Evolutionary conservation across 2,797 vertebrate genomes (phyloP).

Genomic region (Psittacula derbiana): DNA sequence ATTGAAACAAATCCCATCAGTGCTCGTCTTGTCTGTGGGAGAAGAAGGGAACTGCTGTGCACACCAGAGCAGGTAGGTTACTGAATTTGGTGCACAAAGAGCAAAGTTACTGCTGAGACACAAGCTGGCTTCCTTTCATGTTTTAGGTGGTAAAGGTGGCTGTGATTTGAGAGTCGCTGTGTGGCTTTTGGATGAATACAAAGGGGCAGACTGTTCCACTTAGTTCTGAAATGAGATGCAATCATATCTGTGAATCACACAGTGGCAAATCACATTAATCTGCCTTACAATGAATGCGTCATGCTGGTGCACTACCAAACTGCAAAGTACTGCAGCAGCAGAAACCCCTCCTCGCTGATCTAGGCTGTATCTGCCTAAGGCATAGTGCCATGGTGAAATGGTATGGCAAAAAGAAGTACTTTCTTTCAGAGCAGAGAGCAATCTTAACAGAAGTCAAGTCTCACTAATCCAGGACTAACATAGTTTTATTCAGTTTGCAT

Average conservation of each 20-base stretch:
- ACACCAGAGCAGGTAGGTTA: not conserved
- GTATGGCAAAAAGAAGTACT: constrained; percentile 27
- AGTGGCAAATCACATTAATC: constrained; percentile 68
- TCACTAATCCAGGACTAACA: constrained; percentile 52
- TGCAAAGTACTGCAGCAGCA: constrained; percentile 46
- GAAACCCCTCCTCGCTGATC: constrained; percentile 43
- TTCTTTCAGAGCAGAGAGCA: constrained; percentile 42
- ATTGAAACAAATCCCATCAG: constrained; percentile 7
- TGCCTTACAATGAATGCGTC: constrained; percentile 61
- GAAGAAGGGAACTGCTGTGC: not conserved
- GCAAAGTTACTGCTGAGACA: constrained; percentile 9
- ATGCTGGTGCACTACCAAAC: constrained; percentile 38
- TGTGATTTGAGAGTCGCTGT: constrained; percentile 38
- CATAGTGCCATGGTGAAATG: not conserved
- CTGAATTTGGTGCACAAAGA: not conserved
- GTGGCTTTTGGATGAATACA: constrained; percentile 62
- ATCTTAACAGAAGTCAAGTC: constrained; percentile 56
- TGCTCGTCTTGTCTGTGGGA: not conserved
- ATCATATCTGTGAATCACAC: constrained; percentile 71
- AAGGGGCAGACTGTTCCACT: constrained; percentile 69
- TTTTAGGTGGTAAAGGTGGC: constrained; percentile 57
- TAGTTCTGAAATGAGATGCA: constrained; percentile 73
- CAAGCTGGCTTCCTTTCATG: constrained; percentile 29
- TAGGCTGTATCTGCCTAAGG: constrained; percentile 13
- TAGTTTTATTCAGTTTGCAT: constrained; percentile 63